A percentile compares a stretch with the other conserved stretches of the same genome.
Conservation (phyloP, 92 coral and sea anemone genomes). For the Phenganax marumi region DNA sequence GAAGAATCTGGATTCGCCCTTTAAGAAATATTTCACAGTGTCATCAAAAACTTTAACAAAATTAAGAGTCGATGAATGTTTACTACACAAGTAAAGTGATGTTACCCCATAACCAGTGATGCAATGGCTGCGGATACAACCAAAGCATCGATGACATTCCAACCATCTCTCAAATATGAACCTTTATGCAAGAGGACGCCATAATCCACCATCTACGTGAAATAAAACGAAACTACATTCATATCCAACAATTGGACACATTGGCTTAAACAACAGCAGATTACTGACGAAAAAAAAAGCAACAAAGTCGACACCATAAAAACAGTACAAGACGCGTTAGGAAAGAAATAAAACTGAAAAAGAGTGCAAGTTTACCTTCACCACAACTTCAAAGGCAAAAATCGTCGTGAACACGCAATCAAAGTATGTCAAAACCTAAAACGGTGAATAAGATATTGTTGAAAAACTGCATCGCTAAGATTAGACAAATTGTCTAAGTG, state of each 20-base stretch:
- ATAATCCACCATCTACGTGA: slow-evolving; percentile 75
- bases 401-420: slow-evolving; percentile 93
- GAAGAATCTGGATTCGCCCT: slow-evolving; percentile 56
- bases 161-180: slow-evolving; percentile 91
- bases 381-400: slow-evolving; percentile 87
- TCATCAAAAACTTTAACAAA: background rate
- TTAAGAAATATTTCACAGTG: slow-evolving; percentile 37
- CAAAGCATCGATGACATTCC: slow-evolving; percentile 97
- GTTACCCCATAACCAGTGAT: slow-evolving; percentile 85
- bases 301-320: background rate
- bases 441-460: background rate
- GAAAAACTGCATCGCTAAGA: background rate
- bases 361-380: slow-evolving; percentile 63
- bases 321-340: background rate
- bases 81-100: background rate
- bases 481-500: background rate
- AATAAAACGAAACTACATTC: no score
- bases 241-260: no score
- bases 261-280: no score
- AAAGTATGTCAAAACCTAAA: slow-evolving; percentile 78
- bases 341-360: no score
- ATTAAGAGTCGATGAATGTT: background rate
- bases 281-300: no score
- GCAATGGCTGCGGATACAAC: slow-evolving; percentile 96
- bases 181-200: slow-evolving; percentile 96